Conservation (phyloP, 2,888 invertebrate genomes). For the Coelopa pilipes region DNA sequence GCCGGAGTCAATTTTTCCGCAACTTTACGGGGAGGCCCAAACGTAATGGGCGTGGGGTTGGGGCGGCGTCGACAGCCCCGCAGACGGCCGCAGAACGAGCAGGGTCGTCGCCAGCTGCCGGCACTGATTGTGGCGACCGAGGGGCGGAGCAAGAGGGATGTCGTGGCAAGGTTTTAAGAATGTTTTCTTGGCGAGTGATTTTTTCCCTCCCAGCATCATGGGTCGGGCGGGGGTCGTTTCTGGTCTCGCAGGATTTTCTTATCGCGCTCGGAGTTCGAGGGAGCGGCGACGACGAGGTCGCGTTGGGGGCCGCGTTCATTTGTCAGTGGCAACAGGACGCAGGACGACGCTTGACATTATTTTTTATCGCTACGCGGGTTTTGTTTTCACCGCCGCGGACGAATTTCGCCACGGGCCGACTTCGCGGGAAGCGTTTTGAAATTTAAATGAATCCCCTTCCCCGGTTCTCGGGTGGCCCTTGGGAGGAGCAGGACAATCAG, state of each 20-base stretch:
- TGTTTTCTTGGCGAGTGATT: constrained; percentile 44
- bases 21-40: background rate
- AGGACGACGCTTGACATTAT: constrained; percentile 44
- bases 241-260: constrained; percentile 35
- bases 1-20: background rate
- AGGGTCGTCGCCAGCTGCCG: constrained; percentile 24
- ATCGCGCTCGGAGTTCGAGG: constrained; percentile 39
- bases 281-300: too few relatives aligned
- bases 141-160: constrained; percentile 15
- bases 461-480: too few relatives aligned
- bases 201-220: constrained; percentile 5
- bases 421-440: constrained; percentile 11
- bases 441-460: constrained; percentile 24
- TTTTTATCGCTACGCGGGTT: constrained; percentile 46
- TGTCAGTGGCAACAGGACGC: constrained; percentile 25
- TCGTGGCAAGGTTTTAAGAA: constrained; percentile 41
- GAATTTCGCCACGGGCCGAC: constrained; percentile 34
- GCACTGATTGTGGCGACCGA: constrained; percentile 13
- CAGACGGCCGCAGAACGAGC: constrained; percentile 30
- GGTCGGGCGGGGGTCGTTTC: too few relatives aligned
- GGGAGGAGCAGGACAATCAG: too few relatives aligned
- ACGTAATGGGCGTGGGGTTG: background rate
- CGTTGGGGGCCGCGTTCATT: constrained; percentile 20
- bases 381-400: constrained; percentile 38
- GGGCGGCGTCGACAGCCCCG: background rate